A percentile compares a stretch with the other conserved stretches of the same genome.
These are phyloP conservation scores for Plestiodon gilberti DNA, from an alignment of 2,113 vertebrate genomes.

Conservation along the genomic window DNA sequence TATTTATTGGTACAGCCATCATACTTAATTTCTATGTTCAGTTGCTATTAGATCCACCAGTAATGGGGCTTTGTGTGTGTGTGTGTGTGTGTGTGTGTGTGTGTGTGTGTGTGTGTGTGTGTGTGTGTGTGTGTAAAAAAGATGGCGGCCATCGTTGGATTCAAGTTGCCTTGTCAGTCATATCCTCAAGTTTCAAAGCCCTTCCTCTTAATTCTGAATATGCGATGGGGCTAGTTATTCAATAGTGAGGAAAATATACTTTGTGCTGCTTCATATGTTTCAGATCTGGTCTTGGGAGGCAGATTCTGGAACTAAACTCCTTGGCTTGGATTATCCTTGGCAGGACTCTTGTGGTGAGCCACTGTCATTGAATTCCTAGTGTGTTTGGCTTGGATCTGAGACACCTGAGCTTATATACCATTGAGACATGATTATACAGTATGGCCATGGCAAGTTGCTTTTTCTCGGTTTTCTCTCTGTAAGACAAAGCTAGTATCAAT, in stretches of 20 bases:
- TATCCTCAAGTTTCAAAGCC: neutral
- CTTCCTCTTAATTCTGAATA: neutral
- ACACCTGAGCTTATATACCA: neutral
- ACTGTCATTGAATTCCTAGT: neutral
- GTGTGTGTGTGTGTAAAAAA: too few relatives aligned
- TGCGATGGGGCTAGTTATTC: neutral
- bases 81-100: too few relatives aligned
- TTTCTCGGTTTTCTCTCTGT: neutral
- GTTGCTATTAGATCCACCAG: neutral
- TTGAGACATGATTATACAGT: neutral
- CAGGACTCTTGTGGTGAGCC: neutral
- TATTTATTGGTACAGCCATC: neutral
- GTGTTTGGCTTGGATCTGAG: neutral
- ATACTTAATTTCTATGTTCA: neutral
- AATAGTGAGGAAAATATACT: neutral
- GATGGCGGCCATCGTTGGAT: too few relatives aligned
- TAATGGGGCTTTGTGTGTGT: neutral
- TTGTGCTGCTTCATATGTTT: neutral
- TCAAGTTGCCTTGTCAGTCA: neutral
- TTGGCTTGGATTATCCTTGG: neutral
- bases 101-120: too few relatives aligned
- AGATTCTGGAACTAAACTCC: neutral
- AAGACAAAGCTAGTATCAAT: neutral
- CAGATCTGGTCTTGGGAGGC: neutral
- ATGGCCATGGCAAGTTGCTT: neutral